phyloP scores from a whole-genome alignment of 1,140 invertebrate species.

The Mya arenaria region DNA sequence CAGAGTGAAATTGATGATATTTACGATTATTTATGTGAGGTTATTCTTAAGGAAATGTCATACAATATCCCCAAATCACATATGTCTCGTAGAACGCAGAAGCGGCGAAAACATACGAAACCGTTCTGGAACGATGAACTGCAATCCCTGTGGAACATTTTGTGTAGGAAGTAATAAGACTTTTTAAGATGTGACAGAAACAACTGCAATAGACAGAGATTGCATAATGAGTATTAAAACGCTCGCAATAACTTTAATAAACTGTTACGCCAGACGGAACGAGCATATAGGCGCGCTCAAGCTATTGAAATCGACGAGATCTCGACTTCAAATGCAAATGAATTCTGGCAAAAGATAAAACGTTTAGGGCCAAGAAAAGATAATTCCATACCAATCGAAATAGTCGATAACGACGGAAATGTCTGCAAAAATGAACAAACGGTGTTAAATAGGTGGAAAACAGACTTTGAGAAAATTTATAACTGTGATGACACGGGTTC shows the following conservation, averaged over 20 bases:
- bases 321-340: constrained; percentile 26
- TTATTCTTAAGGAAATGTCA: neutral
- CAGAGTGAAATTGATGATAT: neutral
- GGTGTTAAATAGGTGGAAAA: constrained; percentile 21
- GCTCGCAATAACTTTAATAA: constrained; percentile 19
- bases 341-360: constrained; percentile 42
- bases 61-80: neutral
- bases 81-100: neutral
- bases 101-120: neutral
- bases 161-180: neutral
- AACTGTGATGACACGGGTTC: neutral
- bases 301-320: constrained; percentile 8
- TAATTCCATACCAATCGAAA: neutral
- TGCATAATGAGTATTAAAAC: neutral
- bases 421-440: neutral
- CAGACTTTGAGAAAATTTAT: constrained; percentile 22
- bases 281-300: constrained; percentile 13
- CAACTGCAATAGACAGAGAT: neutral
- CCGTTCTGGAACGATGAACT: constrained; percentile 34
- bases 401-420: constrained; percentile 3
- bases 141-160: neutral
- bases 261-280: neutral
- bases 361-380: constrained; percentile 25
- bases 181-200: neutral
- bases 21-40: neutral